Conservation (phyloP, 2,113 vertebrate species). For the Tachycineta bicolor region DNA sequence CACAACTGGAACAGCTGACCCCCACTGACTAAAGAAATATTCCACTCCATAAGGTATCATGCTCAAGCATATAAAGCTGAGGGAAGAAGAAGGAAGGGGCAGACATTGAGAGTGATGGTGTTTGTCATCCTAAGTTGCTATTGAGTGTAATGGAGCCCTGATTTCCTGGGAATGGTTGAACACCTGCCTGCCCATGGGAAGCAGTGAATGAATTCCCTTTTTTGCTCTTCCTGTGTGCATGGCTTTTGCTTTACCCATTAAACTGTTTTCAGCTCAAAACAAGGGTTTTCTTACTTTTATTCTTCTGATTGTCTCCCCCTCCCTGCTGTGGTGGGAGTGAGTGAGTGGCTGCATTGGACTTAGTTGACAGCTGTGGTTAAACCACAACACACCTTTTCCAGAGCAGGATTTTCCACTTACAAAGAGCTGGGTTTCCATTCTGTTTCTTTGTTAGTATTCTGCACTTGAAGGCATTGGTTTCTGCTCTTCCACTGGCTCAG, state of each 20-base stretch:
- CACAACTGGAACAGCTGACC: neutral
- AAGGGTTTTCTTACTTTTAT: neutral
- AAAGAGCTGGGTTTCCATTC: neutral
- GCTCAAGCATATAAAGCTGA: neutral
- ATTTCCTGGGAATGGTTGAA: neutral
- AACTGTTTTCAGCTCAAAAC: neutral
- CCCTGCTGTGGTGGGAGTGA: neutral
- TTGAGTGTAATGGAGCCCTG: neutral
- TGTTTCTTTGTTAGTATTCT: neutral
- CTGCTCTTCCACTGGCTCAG: neutral
- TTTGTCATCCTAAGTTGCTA: neutral
- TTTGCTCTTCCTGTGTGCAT: neutral
- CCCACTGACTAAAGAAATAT: neutral
- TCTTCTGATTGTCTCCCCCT: neutral
- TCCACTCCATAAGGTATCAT: neutral
- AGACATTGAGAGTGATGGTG: neutral
- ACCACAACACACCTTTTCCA: neutral
- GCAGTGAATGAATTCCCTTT: neutral
- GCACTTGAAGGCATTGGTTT: slow-evolving; percentile 40
- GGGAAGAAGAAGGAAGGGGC: neutral
- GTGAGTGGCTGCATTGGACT: accelerated
- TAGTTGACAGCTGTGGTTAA: neutral
- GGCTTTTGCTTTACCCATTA: neutral
- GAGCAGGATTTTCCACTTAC: neutral
- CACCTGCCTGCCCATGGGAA: neutral